phyloP scores from a whole-genome alignment of 2,113 vertebrate genomes.

The Vimba vimba region DNA sequence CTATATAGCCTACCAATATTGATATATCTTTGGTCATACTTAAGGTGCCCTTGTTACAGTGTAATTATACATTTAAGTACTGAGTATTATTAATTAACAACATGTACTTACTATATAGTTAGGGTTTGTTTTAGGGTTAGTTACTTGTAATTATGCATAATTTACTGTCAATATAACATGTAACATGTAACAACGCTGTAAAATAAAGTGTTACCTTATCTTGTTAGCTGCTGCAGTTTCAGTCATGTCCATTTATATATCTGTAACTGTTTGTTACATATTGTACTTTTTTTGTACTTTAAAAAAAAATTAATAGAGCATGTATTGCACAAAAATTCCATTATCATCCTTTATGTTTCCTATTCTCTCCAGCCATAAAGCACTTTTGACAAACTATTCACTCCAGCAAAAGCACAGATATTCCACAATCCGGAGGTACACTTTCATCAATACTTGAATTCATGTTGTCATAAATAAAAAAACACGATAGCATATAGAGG shows the following conservation, averaged over 20 bases:
- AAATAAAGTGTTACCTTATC: background rate
- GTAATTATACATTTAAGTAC: too few relatives aligned
- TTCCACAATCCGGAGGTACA: background rate
- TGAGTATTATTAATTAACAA: too few relatives aligned
- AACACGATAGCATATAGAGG: background rate
- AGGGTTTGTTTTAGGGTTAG: too few relatives aligned
- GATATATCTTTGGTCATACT: too few relatives aligned
- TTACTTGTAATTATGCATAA: too few relatives aligned
- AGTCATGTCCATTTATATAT: background rate
- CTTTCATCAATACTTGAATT: constrained; percentile 1
- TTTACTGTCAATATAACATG: too few relatives aligned
- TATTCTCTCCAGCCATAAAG: background rate
- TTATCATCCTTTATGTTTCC: background rate
- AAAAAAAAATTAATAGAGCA: background rate
- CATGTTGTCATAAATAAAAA: background rate
- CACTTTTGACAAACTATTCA: background rate
- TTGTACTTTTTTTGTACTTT: background rate
- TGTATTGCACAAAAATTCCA: background rate
- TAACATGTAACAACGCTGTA: too few relatives aligned
- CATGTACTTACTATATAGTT: too few relatives aligned
- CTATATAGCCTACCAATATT: too few relatives aligned
- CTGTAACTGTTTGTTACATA: background rate
- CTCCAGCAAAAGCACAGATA: background rate
- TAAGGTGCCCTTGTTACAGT: too few relatives aligned
- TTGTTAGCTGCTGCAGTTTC: background rate